Percentiles rank a stretch among this genome's conserved stretches.
These are phyloP conservation scores for Ceyx margarethae DNA, from an alignment of 2,113 vertebrate genomes.

Conservation along the genomic window DNA sequence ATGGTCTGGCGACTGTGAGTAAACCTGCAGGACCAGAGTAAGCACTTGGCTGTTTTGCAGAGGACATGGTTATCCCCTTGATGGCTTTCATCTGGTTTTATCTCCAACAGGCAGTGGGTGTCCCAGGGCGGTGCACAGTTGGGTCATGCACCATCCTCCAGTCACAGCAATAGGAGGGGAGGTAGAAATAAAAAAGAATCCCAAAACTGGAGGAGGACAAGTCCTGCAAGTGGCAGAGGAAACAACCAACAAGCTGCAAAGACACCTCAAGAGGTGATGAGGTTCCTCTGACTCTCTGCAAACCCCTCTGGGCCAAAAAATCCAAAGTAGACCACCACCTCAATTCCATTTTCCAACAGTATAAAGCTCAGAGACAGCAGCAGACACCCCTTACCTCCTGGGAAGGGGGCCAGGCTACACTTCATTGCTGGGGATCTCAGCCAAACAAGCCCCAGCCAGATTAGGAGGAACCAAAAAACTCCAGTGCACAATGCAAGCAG, in stretches of 20 bases:
- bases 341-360: not conserved
- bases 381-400: not conserved
- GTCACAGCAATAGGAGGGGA: not conserved
- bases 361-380: not conserved
- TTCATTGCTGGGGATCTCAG: not conserved
- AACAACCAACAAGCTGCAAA: not conserved
- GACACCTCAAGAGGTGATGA: not conserved
- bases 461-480: not conserved
- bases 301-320: not conserved
- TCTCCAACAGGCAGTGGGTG: accelerated
- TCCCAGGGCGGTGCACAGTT: accelerated
- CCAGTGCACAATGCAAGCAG: not conserved
- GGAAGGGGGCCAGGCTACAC: not conserved
- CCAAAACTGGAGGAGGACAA: not conserved
- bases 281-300: not conserved
- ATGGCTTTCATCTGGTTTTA: not conserved
- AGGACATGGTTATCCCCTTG: not conserved
- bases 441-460: not conserved
- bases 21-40: not conserved
- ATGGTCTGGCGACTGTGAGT: not conserved
- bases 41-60: not conserved
- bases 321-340: not conserved
- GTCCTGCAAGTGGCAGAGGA: not conserved
- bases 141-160: not conserved
- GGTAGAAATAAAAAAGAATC: not conserved